Conservation (phyloP, 2,113 vertebrate genomes). For the Microcebus griseorufus region DNA sequence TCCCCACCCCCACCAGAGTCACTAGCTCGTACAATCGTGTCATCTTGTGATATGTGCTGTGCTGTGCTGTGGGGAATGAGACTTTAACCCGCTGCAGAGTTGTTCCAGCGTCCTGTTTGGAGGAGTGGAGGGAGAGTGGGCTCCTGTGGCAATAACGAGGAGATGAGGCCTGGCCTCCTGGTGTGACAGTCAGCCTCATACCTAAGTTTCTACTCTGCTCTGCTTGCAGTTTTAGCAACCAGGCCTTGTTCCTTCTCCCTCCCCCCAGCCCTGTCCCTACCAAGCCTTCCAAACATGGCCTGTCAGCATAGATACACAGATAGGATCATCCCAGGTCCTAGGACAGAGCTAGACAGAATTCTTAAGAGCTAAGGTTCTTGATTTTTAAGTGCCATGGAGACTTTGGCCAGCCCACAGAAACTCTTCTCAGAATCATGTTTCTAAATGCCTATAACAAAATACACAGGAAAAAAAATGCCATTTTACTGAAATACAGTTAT, state of each 20-base stretch:
- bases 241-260: not conserved
- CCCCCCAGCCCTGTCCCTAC: not conserved
- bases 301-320: not conserved
- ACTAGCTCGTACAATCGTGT: not conserved
- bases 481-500: not conserved
- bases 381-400: not conserved
- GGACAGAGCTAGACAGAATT: not conserved
- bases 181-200: not conserved
- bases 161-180: not conserved
- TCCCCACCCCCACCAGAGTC: not conserved
- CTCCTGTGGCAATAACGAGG: not conserved
- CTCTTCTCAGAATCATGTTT: not conserved
- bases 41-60: not conserved
- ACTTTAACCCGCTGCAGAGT: not conserved
- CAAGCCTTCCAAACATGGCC: not conserved
- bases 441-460: not conserved
- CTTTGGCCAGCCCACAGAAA: not conserved
- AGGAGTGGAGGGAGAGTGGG: not conserved
- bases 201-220: not conserved
- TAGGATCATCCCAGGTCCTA: not conserved
- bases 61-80: not conserved
- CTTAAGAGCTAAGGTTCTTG: not conserved
- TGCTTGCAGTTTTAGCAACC: not conserved
- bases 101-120: not conserved
- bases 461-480: not conserved